Evolutionary conservation across 2,797 vertebrate species (phyloP).

Genomic region (Epinephelus awoara): DNA sequence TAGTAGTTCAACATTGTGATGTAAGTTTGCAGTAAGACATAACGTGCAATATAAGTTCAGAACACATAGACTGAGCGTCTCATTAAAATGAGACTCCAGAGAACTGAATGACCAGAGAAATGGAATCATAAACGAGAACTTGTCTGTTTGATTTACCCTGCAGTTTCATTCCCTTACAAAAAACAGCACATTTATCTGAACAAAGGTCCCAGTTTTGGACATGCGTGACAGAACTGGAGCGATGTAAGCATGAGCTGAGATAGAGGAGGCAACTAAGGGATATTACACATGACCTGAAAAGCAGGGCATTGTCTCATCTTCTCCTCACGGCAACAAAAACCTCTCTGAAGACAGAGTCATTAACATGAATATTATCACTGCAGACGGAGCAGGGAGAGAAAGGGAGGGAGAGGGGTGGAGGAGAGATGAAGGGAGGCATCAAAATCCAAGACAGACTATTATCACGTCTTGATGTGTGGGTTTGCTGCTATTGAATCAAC

Average conservation of each 20-base stretch:
- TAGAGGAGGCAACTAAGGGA: not conserved
- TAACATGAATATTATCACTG: not conserved
- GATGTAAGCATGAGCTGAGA: conserved; percentile 4
- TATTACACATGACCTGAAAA: conserved; percentile 18
- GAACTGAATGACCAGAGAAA: not conserved
- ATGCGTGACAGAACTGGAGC: conserved; percentile 14
- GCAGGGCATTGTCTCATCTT: not conserved
- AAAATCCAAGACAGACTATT: conserved; percentile 24
- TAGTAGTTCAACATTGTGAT: not conserved
- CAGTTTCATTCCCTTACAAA: not conserved
- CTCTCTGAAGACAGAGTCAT: conserved; percentile 1
- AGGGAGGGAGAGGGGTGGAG: not conserved
- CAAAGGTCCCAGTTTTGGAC: not conserved
- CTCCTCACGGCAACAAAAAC: not conserved
- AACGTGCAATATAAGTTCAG: not conserved
- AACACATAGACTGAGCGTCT: not conserved
- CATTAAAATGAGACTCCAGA: conserved; percentile 7
- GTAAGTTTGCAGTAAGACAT: not conserved
- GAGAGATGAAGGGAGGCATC: conserved; percentile 15
- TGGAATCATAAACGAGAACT: not conserved
- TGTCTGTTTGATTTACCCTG: conserved; percentile 9
- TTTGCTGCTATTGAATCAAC: conserved; percentile 22
- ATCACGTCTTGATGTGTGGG: conserved; percentile 3
- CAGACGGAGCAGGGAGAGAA: not conserved
- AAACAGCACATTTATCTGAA: not conserved